These are phyloP conservation scores for Tringa solitaria DNA, from an alignment of 2,113 vertebrate genomes.

Conservation along the genomic window DNA sequence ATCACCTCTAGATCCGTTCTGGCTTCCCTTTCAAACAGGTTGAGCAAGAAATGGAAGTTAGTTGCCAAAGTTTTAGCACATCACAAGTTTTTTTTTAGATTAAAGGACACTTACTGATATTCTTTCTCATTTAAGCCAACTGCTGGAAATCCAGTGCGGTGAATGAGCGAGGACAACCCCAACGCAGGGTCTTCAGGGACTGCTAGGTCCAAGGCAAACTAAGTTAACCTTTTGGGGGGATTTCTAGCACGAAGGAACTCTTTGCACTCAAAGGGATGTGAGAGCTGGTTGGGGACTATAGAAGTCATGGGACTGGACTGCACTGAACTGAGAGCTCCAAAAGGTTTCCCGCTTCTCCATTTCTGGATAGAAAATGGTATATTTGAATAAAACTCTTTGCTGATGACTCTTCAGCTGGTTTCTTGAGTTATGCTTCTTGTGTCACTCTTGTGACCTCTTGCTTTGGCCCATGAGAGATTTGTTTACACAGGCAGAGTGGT, in stretches of 20 bases:
- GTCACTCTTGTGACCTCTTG: not conserved
- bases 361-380: not conserved
- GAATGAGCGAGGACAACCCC: not conserved
- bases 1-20: not conserved
- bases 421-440: accelerated
- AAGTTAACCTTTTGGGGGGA: not conserved
- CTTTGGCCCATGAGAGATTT: not conserved
- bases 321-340: not conserved
- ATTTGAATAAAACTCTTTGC: not conserved
- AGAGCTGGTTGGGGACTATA: not conserved
- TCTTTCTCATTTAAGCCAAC: not conserved
- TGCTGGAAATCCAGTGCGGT: not conserved
- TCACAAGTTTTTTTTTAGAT: not conserved
- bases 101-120: not conserved
- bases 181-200: not conserved
- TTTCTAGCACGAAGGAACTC: not conserved
- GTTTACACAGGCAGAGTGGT: not conserved
- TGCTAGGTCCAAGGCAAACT: not conserved
- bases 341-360: not conserved
- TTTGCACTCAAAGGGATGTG: accelerated
- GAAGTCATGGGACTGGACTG: not conserved
- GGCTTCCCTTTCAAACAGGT: not conserved
- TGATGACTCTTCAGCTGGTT: not conserved
- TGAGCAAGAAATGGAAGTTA: not conserved
- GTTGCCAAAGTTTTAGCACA: not conserved